Evolutionary conservation across 1,140 invertebrate species (phyloP).

Genomic region (Micrasema longulum): DNA sequence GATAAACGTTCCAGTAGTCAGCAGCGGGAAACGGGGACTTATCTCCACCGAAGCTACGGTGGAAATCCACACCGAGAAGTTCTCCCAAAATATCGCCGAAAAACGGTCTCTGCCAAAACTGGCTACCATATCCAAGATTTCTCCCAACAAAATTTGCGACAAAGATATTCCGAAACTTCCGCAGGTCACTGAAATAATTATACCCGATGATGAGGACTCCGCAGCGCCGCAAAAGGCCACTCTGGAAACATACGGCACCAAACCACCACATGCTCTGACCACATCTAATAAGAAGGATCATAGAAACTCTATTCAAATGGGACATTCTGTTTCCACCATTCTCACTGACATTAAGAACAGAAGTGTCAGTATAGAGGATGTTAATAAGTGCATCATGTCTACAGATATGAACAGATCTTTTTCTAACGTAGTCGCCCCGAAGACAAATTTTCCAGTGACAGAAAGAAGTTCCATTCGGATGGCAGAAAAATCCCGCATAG

Average conservation of each 20-base stretch:
- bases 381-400: constrained; percentile 48
- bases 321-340: constrained; percentile 71
- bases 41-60: constrained; percentile 66
- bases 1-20: constrained; percentile 72
- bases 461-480: constrained; percentile 57
- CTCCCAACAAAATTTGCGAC: constrained; percentile 67
- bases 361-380: constrained; percentile 50
- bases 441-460: constrained; percentile 11
- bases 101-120: constrained; percentile 62
- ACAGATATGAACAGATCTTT: constrained; percentile 40
- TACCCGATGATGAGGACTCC: constrained; percentile 70
- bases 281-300: constrained; percentile 61
- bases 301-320: constrained; percentile 69
- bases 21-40: constrained; percentile 66
- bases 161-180: constrained; percentile 72
- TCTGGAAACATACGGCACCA: constrained; percentile 61
- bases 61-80: constrained; percentile 65
- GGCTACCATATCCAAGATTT: constrained; percentile 61
- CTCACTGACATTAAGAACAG: constrained; percentile 69
- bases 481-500: constrained; percentile 55
- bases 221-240: constrained; percentile 51
- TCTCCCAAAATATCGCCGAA: constrained; percentile 61
- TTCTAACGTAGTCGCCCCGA: constrained; percentile 29
- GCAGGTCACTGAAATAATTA: constrained; percentile 73
- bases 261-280: constrained; percentile 44